A percentile compares a stretch with the other conserved stretches of the same genome.
Conservation (phyloP, 1,140 invertebrate species). For the Arctopsyche grandis region DNA sequence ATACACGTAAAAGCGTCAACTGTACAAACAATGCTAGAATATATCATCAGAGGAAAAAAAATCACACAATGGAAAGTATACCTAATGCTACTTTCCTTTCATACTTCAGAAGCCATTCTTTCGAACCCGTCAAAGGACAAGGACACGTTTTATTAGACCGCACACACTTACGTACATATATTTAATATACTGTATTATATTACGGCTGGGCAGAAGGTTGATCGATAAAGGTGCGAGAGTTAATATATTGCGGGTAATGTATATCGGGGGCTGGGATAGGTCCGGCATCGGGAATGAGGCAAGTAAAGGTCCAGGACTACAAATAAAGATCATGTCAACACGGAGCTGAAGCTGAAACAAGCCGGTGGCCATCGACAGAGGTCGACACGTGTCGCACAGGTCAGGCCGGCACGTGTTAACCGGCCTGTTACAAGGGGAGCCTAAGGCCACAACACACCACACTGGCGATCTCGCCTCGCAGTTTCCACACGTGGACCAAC, state of each 20-base stretch:
- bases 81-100: no score
- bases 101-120: no score
- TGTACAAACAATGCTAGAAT: no score
- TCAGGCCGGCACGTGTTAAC: constrained; percentile 1
- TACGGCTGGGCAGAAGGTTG: background rate
- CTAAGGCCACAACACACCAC: background rate
- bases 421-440: background rate
- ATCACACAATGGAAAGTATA: no score
- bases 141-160: no score
- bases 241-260: background rate
- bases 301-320: constrained; percentile 1
- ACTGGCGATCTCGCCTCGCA: background rate
- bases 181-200: no score
- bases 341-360: background rate
- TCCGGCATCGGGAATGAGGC: constrained; percentile 3
- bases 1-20: no score
- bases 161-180: no score
- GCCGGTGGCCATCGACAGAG: constrained; percentile 9
- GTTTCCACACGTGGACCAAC: background rate
- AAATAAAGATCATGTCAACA: background rate
- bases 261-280: background rate
- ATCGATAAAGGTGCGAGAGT: background rate
- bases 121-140: no score
- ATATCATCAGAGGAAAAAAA: no score
- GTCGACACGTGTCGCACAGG: constrained; percentile 30